Evolutionary conservation across 1,140 invertebrate species (phyloP).

Genomic region (Eumeta japonica): DNA sequence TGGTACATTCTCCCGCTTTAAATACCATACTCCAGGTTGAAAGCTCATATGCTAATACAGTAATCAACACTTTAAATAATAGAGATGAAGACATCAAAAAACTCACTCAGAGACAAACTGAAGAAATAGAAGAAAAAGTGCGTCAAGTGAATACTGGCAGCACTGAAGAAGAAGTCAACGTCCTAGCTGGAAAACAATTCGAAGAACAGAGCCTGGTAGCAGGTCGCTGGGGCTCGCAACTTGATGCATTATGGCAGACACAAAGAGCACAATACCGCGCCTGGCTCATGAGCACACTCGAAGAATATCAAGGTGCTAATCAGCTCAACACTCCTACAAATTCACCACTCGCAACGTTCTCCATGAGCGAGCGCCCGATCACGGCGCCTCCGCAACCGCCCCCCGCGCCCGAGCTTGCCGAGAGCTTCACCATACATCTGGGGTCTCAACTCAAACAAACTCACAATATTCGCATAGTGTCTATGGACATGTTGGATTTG

Average conservation of each 20-base stretch:
- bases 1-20: constrained; percentile 79
- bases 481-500: constrained; percentile 83
- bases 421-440: constrained; percentile 96
- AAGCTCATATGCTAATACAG: constrained; percentile 72
- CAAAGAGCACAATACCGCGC: constrained; percentile 74
- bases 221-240: constrained; percentile 73
- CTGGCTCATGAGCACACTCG: constrained; percentile 74
- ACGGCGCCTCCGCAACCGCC: constrained; percentile 8
- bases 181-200: constrained; percentile 72
- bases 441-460: constrained; percentile 98
- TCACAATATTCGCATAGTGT: constrained; percentile 92
- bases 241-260: constrained; percentile 70
- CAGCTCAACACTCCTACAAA: constrained; percentile 56
- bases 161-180: constrained; percentile 76
- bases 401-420: constrained; percentile 62
- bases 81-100: constrained; percentile 66
- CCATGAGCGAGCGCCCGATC: constrained; percentile 9
- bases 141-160: constrained; percentile 63
- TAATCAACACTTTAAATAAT: constrained; percentile 65
- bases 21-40: constrained; percentile 77
- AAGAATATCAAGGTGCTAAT: constrained; percentile 65
- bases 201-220: constrained; percentile 75
- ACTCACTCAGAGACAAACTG: constrained; percentile 68
- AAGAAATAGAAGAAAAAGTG: constrained; percentile 76
- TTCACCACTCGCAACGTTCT: constrained; percentile 31